phyloP scores from a whole-genome alignment of 2,113 vertebrate species.

The Campylomormyrus numenius region DNA sequence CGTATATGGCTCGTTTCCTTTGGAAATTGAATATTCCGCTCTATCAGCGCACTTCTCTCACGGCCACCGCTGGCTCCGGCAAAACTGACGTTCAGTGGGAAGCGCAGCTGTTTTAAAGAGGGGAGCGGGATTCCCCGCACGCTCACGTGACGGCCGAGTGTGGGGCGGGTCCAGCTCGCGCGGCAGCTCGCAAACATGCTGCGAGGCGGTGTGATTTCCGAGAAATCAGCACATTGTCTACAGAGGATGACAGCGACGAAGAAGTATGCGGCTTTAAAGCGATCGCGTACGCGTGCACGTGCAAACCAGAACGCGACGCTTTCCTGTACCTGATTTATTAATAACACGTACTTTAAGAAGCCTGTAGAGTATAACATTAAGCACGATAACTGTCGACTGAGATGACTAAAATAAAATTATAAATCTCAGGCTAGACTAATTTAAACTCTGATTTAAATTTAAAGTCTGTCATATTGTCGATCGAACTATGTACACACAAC shows the following conservation, averaged over 20 bases:
- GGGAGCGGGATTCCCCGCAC: conserved; percentile 30
- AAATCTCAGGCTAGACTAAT: not conserved
- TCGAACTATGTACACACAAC: not conserved
- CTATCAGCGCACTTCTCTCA: not conserved
- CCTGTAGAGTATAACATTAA: not conserved
- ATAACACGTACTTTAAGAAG: not conserved
- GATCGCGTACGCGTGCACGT: not conserved
- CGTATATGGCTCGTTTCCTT: not conserved
- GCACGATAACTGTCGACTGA: not conserved
- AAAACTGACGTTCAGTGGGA: too few relatives aligned
- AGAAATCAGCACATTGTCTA: conserved; percentile 42
- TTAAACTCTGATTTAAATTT: too few relatives aligned
- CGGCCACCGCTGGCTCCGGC: too few relatives aligned
- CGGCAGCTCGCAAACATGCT: conserved; percentile 8
- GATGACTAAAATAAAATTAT: not conserved
- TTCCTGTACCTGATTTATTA: not conserved
- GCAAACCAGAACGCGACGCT: not conserved
- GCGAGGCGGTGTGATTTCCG: conserved; percentile 42
- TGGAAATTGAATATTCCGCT: not conserved
- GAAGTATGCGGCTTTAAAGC: not conserved
- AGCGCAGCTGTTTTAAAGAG: not conserved
- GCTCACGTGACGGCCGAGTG: not conserved
- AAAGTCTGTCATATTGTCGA: not conserved
- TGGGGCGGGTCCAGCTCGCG: not conserved
- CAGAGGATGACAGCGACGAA: not conserved